Evolutionary conservation across 2,888 invertebrate genomes (phyloP), one percentile per base, ranked within the genome.

Genomic region (Odontocerum albicorne): DNA sequence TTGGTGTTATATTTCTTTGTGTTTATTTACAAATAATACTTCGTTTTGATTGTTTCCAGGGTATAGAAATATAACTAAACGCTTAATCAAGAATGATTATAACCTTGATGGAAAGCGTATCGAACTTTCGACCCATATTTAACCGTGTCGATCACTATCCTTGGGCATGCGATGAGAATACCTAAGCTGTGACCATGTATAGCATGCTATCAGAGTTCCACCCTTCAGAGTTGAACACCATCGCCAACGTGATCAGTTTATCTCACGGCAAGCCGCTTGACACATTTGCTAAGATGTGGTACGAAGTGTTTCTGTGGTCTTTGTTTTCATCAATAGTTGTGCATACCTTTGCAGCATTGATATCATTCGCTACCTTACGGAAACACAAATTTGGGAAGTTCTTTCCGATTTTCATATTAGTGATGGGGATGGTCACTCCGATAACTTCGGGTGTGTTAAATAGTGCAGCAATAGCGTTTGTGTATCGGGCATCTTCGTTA

Each of bases 361-460:
- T 96, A 63, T 92, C 96, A 42, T 94, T 96, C 70, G 88, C 90
- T 60, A 93, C 93, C 43, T 79, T 96, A 64, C 82, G 95, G 59
- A 95, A 94, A 79, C 96, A 96, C 73, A 92, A 91, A 74, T 90
- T 92, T 72, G 96, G 96, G 60, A 91, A 96, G 68, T 96, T 93
- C 75, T 93, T 95, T 69, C 94, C 96, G 22, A 82, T 94, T 62
- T 77, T 92, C 62, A 87, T 94, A 63, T 79, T 96, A 66, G 81
- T 91, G 61, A 92, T 95, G 90, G 96, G 96, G 62, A 83, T 96
- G 46, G 75, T 95, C 57, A 87, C 89, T 60, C 96, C 96, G 49
- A 82, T 92, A 60, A 90, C 92, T 59, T 91, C 92, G 32, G 95
- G 96, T 56, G 87, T 89, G 49, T 83, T 92, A 31, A 89, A 88